These are phyloP conservation scores for Hippocampus zosterae DNA, from an alignment of 2,113 vertebrate genomes.

Conservation along the genomic window DNA sequence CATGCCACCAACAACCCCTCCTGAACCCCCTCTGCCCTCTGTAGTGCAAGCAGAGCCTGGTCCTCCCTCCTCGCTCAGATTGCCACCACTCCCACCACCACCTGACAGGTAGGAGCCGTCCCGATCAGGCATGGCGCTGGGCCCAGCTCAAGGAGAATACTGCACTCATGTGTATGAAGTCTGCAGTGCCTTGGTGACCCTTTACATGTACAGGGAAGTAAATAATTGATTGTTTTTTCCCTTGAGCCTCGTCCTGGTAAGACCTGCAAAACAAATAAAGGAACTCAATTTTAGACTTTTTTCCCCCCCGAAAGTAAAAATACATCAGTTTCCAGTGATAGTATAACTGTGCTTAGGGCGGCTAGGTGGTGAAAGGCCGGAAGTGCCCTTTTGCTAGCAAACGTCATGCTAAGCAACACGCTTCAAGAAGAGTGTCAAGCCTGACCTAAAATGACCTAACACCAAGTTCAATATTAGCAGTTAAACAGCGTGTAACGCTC, in stretches of 20 bases:
- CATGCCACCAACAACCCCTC: slow-evolving; percentile 60
- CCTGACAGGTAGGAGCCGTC: slow-evolving; percentile 79
- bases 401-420: no score
- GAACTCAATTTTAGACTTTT: no score
- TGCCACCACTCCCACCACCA: slow-evolving; percentile 61
- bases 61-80: slow-evolving; percentile 67
- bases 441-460: background rate
- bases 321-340: no score
- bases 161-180: slow-evolving; percentile 67
- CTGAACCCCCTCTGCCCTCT: slow-evolving; percentile 64
- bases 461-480: no score
- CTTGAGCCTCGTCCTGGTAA: background rate
- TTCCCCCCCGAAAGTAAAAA: no score
- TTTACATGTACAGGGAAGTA: slow-evolving; percentile 16
- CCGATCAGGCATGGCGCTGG: slow-evolving; percentile 86
- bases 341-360: no score
- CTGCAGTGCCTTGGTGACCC: slow-evolving; percentile 32
- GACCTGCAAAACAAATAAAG: slow-evolving; percentile 31
- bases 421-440: background rate
- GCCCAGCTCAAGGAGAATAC: slow-evolving; percentile 62
- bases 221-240: slow-evolving; percentile 5
- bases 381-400: no score
- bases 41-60: slow-evolving; percentile 53
- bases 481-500: no score
- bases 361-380: no score